A percentile compares a stretch with the other conserved stretches of the same genome.
phyloP scores from a whole-genome alignment of 2,113 vertebrate species.

The Neolamprologus sp. region DNA sequence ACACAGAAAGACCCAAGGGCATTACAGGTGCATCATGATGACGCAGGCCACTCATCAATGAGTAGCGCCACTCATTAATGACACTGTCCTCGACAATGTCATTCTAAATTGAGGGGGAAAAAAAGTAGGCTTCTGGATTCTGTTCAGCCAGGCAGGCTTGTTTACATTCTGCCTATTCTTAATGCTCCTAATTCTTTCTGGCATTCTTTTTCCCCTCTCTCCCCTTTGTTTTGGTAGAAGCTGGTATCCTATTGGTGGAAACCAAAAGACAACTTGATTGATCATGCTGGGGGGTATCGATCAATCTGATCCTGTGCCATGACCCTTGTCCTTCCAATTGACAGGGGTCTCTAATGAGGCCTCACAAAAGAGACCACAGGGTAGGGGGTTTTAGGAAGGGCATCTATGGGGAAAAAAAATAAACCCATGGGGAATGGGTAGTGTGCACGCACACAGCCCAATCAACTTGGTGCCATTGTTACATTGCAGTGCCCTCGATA shows the following conservation, averaged over 20 bases:
- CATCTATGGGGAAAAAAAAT: constrained; percentile 28
- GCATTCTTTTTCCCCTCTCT: constrained; percentile 8
- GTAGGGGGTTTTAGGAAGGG: constrained; percentile 41
- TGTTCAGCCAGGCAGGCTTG: constrained; percentile 28
- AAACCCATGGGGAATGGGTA: constrained; percentile 53
- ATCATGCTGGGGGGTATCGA: constrained; percentile 61
- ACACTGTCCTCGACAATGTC: constrained; percentile 58
- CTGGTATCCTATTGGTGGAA: constrained; percentile 30
- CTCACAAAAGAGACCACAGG: constrained; percentile 30
- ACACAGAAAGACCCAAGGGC: constrained; percentile 36
- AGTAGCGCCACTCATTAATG: constrained; percentile 34
- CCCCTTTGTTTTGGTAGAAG: constrained; percentile 46
- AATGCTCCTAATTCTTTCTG: constrained; percentile 44
- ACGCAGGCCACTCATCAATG: constrained; percentile 47
- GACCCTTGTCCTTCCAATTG: constrained; percentile 61
- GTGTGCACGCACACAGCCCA: constrained; percentile 23
- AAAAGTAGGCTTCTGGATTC: constrained; percentile 22
- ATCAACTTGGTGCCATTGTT: constrained; percentile 70
- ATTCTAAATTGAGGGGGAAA: not conserved
- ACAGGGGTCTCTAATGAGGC: constrained; percentile 58
- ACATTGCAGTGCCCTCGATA: constrained; percentile 55
- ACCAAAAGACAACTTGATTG: constrained; percentile 58
- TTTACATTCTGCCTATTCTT: constrained; percentile 37
- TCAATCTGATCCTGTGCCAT: constrained; percentile 52
- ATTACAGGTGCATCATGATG: constrained; percentile 58